These are phyloP conservation scores for Cochlearius cochlearius DNA, from an alignment of 2,113 vertebrate genomes.

Conservation along the genomic window DNA sequence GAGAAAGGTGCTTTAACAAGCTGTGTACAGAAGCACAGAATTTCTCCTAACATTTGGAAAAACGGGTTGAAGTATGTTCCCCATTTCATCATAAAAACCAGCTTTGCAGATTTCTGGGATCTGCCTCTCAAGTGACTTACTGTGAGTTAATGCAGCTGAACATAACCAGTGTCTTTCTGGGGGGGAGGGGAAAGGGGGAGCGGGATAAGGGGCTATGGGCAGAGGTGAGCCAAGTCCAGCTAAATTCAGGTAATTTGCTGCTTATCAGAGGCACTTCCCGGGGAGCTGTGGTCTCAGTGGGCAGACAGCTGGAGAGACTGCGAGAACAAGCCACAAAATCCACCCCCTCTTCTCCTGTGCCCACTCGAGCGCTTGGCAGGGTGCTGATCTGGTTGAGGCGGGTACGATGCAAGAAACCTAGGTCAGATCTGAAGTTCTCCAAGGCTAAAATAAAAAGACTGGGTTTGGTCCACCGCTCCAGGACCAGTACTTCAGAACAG, in stretches of 20 bases:
- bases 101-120: background rate
- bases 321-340: background rate
- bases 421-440: background rate
- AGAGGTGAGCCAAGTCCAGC: background rate
- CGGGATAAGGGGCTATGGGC: background rate
- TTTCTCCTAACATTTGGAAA: background rate
- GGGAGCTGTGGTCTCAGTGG: background rate
- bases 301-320: background rate
- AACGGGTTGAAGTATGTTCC: background rate
- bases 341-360: background rate
- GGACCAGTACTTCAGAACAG: background rate
- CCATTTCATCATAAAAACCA: fast-evolving
- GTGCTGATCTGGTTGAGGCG: background rate
- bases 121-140: background rate
- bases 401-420: background rate
- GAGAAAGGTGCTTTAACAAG: background rate
- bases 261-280: background rate
- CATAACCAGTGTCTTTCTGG: background rate
- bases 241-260: background rate
- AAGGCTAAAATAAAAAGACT: background rate
- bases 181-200: background rate
- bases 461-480: background rate
- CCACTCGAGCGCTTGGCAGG: background rate
- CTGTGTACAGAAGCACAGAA: background rate
- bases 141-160: background rate